phyloP scores from a whole-genome alignment of 2,113 vertebrate genomes.

The Plestiodon gilberti region DNA sequence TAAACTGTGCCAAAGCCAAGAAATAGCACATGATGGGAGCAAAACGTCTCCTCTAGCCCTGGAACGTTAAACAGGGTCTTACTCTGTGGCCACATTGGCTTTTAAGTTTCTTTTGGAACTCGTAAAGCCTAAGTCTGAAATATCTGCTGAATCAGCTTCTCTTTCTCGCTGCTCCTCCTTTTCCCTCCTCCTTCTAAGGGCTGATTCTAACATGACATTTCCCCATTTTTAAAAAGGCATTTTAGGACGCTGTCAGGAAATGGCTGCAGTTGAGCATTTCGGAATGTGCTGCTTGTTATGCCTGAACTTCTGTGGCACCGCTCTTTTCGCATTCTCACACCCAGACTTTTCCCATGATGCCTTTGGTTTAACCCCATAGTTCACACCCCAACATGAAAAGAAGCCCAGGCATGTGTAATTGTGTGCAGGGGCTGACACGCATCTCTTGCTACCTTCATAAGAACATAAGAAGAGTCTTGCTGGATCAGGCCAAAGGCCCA shows the following conservation, averaged over 20 bases:
- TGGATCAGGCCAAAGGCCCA: too few species aligned
- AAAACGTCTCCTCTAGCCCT: conserved; percentile 9
- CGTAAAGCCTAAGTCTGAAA: background rate
- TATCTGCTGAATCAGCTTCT: background rate
- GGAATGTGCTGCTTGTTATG: background rate
- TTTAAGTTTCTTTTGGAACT: conserved; percentile 15
- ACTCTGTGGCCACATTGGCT: background rate
- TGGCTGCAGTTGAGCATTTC: background rate
- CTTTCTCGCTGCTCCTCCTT: background rate
- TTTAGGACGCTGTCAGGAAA: background rate
- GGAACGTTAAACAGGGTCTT: background rate
- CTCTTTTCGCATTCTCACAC: background rate
- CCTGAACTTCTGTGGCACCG: background rate
- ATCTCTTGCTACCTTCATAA: background rate
- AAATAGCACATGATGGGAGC: background rate
- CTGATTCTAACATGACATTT: background rate
- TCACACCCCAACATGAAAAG: background rate
- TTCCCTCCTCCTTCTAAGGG: background rate
- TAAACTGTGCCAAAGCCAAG: background rate
- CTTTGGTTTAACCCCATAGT: background rate
- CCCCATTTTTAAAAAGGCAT: background rate
- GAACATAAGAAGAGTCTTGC: too few species aligned
- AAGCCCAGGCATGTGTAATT: background rate
- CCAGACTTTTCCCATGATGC: too few species aligned
- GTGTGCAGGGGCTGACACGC: background rate